These are phyloP conservation scores for Rugalucina vietnamica DNA, from an alignment of 2,888 invertebrate genomes.

Conservation along the genomic window DNA sequence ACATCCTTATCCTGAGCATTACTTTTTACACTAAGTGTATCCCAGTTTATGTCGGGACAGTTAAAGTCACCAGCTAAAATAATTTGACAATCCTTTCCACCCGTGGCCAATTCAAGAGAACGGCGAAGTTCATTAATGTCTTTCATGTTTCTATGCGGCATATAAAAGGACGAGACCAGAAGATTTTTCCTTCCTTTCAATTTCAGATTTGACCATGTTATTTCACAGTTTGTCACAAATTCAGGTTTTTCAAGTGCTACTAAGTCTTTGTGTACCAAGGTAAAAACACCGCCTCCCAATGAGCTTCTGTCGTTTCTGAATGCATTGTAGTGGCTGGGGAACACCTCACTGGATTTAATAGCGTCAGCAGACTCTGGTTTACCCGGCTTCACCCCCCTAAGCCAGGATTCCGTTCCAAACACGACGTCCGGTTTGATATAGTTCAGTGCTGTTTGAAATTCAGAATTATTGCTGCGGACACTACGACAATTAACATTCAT, in stretches of 20 bases:
- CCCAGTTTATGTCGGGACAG: slow-evolving; percentile 38
- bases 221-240: slow-evolving; percentile 48
- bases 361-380: slow-evolving; percentile 28
- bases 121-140: slow-evolving; percentile 23
- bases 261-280: slow-evolving; percentile 36
- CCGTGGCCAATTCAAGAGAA: slow-evolving; percentile 12
- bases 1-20: slow-evolving; percentile 7
- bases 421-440: slow-evolving; percentile 57
- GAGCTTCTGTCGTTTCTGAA: slow-evolving; percentile 44
- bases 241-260: slow-evolving; percentile 43
- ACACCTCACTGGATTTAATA: slow-evolving; percentile 41
- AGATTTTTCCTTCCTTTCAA: slow-evolving; percentile 36
- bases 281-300: slow-evolving; percentile 49
- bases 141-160: slow-evolving; percentile 34
- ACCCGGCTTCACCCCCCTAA: slow-evolving; percentile 49
- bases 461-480: slow-evolving; percentile 24
- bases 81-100: slow-evolving; percentile 18
- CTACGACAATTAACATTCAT: slow-evolving; percentile 50
- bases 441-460: slow-evolving; percentile 35
- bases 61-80: slow-evolving; percentile 32
- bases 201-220: slow-evolving; percentile 49
- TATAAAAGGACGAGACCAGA: slow-evolving; percentile 37
- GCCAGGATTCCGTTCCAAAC: slow-evolving; percentile 58
- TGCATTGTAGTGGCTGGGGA: slow-evolving; percentile 38
- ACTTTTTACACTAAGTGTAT: neutral